Conservation (phyloP, 2,113 vertebrate genomes). For the Lethenteron reissneri region DNA sequence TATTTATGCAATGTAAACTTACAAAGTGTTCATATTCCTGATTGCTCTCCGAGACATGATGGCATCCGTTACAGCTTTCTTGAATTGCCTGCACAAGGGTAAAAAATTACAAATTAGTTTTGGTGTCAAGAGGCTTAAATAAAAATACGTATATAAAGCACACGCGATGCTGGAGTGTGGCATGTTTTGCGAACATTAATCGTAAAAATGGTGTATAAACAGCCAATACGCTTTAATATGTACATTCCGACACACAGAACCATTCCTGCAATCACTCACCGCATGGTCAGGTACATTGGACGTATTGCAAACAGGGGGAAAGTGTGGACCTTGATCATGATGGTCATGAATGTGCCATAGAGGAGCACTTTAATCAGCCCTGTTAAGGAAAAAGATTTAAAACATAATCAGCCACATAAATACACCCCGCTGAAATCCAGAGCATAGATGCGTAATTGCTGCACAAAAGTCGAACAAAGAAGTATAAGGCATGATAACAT, state of each 20-base stretch:
- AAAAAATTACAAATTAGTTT: not conserved
- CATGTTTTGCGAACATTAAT: too few relatives aligned
- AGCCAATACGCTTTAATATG: too few relatives aligned
- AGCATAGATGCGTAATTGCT: too few relatives aligned
- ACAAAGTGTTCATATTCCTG: conserved; percentile 95
- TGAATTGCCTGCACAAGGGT: conserved; percentile 48
- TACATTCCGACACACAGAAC: too few relatives aligned
- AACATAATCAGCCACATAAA: too few relatives aligned
- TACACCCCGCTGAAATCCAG: too few relatives aligned
- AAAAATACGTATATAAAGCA: too few relatives aligned
- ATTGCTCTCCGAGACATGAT: conserved; percentile 91
- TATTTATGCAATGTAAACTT: conserved; percentile 19
- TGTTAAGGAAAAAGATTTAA: conserved; percentile 14
- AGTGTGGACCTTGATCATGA: conserved; percentile 97
- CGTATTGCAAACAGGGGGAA: conserved; percentile 92
- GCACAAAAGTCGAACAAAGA: too few relatives aligned
- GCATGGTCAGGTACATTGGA: conserved; percentile 98
- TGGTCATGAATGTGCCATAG: conserved; percentile 94
- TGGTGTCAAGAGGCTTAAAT: not conserved
- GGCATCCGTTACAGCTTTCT: conserved; percentile 79
- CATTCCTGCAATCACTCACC: conserved; percentile 25
- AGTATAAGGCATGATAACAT: too few relatives aligned
- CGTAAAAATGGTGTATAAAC: too few relatives aligned
- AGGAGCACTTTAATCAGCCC: conserved; percentile 87
- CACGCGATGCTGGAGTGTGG: too few relatives aligned